A percentile compares a stretch with the other conserved stretches of the same genome.
Conservation (phyloP, 2,113 vertebrate genomes). For the Globicephala melas region DNA sequence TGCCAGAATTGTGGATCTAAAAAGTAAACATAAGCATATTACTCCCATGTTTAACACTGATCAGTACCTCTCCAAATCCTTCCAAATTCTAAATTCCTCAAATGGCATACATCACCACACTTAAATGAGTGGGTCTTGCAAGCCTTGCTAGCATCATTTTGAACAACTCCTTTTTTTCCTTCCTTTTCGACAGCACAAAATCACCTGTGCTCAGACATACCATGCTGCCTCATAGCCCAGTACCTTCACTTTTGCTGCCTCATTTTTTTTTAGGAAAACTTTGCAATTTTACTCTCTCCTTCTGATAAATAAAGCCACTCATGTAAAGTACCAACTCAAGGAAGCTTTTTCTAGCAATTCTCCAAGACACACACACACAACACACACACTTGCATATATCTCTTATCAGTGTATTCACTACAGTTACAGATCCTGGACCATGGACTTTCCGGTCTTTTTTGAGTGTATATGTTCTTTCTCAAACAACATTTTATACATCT, state of each 20-base stretch:
- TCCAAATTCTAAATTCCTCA: background rate
- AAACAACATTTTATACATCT: background rate
- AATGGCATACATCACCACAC: background rate
- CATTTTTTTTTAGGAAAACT: constrained; percentile 16
- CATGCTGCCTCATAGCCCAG: background rate
- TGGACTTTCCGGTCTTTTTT: background rate
- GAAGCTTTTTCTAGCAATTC: background rate
- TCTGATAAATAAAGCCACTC: background rate
- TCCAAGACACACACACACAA: background rate
- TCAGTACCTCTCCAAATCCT: background rate
- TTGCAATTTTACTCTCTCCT: background rate
- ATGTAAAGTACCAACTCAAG: background rate
- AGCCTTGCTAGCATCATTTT: background rate
- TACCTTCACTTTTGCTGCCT: background rate
- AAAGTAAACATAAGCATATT: background rate
- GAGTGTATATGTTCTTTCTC: background rate
- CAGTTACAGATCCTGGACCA: background rate
- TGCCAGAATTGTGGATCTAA: background rate
- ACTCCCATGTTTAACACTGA: background rate
- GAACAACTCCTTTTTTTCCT: background rate
- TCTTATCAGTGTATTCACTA: background rate
- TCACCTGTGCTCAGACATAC: background rate
- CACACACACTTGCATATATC: too few species aligned
- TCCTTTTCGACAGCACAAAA: background rate
- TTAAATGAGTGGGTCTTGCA: background rate